phyloP scores from a whole-genome alignment of 1,140 invertebrate genomes.

The Drosophila lacertosa region DNA sequence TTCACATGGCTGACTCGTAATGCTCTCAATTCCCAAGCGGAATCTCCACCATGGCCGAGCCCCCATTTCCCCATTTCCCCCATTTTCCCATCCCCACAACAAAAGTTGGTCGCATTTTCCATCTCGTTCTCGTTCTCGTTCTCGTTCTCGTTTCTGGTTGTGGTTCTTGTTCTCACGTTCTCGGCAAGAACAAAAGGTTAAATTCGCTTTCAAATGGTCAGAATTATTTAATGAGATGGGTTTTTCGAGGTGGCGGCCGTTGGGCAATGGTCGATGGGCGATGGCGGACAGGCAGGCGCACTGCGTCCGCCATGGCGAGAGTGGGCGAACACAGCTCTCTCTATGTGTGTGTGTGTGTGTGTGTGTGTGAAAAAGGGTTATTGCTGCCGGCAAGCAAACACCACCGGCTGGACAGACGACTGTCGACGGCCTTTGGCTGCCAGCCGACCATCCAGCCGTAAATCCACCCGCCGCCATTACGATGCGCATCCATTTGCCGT shows the following conservation, averaged over 20 bases:
- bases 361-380: slow-evolving; percentile 65
- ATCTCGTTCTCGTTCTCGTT: neutral
- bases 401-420: slow-evolving; percentile 65
- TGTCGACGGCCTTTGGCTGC: slow-evolving; percentile 25
- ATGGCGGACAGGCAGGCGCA: slow-evolving; percentile 78
- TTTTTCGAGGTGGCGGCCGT: slow-evolving; percentile 26
- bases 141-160: neutral
- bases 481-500: slow-evolving; percentile 41
- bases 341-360: slow-evolving; percentile 15
- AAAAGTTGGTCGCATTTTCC: too few relatives aligned
- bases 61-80: neutral
- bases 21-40: slow-evolving; percentile 21
- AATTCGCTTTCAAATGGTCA: slow-evolving; percentile 81
- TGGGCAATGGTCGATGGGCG: slow-evolving; percentile 43
- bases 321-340: slow-evolving; percentile 55
- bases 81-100: too few relatives aligned
- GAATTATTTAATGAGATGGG: slow-evolving; percentile 73
- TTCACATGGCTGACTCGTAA: slow-evolving; percentile 41
- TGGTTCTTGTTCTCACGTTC: slow-evolving; percentile 31
- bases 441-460: slow-evolving; percentile 50
- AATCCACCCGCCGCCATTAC: slow-evolving; percentile 75
- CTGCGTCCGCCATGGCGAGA: slow-evolving; percentile 43
- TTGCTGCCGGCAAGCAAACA: slow-evolving; percentile 75
- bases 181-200: slow-evolving; percentile 73
- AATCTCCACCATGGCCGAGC: slow-evolving; percentile 1